Conservation (phyloP, 1,140 invertebrate genomes). For the Brachionus paranguensis region DNA sequence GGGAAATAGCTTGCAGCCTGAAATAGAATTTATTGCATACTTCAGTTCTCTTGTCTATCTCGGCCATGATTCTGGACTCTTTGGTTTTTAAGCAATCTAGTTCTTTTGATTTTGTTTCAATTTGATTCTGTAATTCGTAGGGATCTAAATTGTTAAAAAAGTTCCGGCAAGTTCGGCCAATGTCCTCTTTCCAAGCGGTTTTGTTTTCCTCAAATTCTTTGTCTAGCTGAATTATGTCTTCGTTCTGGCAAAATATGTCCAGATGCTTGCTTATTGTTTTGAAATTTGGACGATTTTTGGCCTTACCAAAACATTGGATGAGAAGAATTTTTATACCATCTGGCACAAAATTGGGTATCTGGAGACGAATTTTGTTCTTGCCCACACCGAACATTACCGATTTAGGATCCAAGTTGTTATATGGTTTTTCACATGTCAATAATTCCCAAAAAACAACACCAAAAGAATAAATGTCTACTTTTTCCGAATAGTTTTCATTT, state of each 20-base stretch:
- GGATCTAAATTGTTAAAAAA: neutral
- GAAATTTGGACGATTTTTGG: slow-evolving; percentile 86
- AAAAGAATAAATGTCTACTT: slow-evolving; percentile 77
- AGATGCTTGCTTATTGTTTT: slow-evolving; percentile 82
- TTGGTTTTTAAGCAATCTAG: slow-evolving; percentile 61
- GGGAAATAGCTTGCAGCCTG: slow-evolving; percentile 46
- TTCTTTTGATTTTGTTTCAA: slow-evolving; percentile 71
- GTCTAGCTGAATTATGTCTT: neutral
- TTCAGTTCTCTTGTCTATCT: neutral
- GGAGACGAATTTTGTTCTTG: slow-evolving; percentile 78
- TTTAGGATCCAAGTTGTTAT: neutral
- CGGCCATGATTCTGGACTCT: neutral
- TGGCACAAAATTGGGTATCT: slow-evolving; percentile 81
- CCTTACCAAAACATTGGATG: slow-evolving; percentile 82
- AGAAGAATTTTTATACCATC: slow-evolving; percentile 71
- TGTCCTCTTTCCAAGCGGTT: neutral
- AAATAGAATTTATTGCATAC: neutral
- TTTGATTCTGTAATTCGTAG: slow-evolving; percentile 63
- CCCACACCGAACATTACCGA: slow-evolving; percentile 65
- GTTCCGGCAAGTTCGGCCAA: neutral
- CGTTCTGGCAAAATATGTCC: slow-evolving; percentile 65
- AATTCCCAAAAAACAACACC: slow-evolving; percentile 36
- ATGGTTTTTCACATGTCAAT: slow-evolving; percentile 22
- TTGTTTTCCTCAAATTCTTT: neutral
- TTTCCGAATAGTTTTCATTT: slow-evolving; percentile 89